phyloP scores from a whole-genome alignment of 1,140 invertebrate species.

The Rhyacophila brunnea region DNA sequence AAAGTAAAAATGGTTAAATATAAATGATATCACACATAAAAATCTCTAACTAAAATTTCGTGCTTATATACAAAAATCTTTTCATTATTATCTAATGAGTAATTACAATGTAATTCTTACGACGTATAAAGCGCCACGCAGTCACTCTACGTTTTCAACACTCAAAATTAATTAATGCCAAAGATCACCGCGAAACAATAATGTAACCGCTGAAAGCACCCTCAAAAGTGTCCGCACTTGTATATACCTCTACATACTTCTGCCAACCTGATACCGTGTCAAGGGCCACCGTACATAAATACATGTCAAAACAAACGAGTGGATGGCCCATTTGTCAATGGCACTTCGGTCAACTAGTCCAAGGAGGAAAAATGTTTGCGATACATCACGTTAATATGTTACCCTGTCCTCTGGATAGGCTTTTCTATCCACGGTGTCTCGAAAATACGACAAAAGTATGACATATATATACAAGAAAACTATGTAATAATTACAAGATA shows the following conservation, averaged over 20 bases:
- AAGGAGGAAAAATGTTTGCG: conserved; percentile 26
- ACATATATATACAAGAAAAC: no score
- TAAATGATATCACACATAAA: no score
- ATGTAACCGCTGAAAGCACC: neutral
- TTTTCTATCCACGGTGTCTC: no score
- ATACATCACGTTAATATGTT: conserved; percentile 34
- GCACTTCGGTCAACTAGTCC: conserved; percentile 1
- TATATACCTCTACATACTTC: neutral
- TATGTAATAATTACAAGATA: no score
- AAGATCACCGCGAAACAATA: neutral
- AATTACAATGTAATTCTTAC: no score
- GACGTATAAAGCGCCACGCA: no score
- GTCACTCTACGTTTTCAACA: neutral
- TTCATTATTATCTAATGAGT: no score
- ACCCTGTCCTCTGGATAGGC: conserved; percentile 6
- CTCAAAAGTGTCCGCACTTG: no score
- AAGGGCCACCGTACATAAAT: conserved; percentile 6
- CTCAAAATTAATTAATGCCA: conserved; percentile 5
- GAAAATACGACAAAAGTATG: no score
- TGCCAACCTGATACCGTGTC: neutral
- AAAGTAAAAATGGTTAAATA: no score
- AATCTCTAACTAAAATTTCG: no score
- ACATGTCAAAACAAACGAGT: neutral
- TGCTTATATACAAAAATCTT: no score
- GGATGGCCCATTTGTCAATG: conserved; percentile 27